These are phyloP conservation scores for Ligdia adustata DNA, from an alignment of 2,888 invertebrate genomes.

Conservation along the genomic window DNA sequence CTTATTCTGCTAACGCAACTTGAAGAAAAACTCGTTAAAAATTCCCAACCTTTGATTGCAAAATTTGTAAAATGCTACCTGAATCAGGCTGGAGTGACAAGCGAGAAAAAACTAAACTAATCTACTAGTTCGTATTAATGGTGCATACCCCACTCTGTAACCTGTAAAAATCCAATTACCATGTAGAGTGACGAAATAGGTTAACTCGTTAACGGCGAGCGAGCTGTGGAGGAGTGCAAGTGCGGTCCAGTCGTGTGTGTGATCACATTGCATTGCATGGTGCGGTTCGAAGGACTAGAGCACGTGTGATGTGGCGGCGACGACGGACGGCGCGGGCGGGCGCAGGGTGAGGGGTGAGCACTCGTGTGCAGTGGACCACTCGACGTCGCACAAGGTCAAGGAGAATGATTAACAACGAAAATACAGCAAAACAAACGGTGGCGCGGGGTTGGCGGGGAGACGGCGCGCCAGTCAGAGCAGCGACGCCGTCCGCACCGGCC, in stretches of 20 bases:
- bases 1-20: too few species aligned
- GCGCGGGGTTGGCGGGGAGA: slow-evolving; percentile 68
- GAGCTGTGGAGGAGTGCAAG: slow-evolving; percentile 32
- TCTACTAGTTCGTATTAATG: too few species aligned
- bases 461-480: slow-evolving; percentile 75
- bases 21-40: too few species aligned
- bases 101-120: too few species aligned
- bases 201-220: slow-evolving; percentile 29
- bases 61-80: too few species aligned
- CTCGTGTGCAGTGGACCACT: slow-evolving; percentile 83
- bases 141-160: too few species aligned
- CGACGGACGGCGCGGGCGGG: slow-evolving; percentile 68
- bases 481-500: slow-evolving; percentile 76
- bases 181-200: slow-evolving; percentile 30
- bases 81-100: too few species aligned
- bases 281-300: slow-evolving; percentile 49
- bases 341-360: slow-evolving; percentile 75
- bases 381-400: slow-evolving; percentile 83
- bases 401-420: slow-evolving; percentile 85
- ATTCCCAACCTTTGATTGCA: too few species aligned
- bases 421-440: slow-evolving; percentile 83
- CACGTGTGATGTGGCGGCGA: slow-evolving; percentile 72
- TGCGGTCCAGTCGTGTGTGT: slow-evolving; percentile 42
- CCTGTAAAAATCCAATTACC: slow-evolving; percentile 1
- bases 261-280: slow-evolving; percentile 45